Evolutionary conservation across 1,140 invertebrate species (phyloP), one percentile per base, ranked within the genome.

Genomic region (Oppia nitens): DNA sequence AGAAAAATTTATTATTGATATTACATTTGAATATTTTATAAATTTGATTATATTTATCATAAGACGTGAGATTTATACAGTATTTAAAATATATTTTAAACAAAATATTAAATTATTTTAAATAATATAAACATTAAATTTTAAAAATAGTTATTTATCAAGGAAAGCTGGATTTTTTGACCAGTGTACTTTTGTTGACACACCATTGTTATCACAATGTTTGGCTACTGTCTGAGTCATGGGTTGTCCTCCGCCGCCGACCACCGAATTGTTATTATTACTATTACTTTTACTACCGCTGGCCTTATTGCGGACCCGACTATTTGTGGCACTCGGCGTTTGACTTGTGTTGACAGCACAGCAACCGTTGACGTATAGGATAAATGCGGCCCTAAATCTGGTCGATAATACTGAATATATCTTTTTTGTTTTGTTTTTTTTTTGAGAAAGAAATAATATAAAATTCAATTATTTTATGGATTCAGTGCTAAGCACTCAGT

Each of bases 351-450:
- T 53, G 25, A n/a, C 23, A 26, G 21, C 60, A 55, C 21, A 62
- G 51, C 56, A 59, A 17, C 49, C 48, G 45, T 47, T 47, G 24
- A 54, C 55, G 25, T 61, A 61, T n/a, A 61, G 55, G n/a, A 20
- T 60, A 51, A 68, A 68, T 6, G 66, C 66, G 21, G 65, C 64
- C 2, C 66, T 66, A 53, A 68, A 68, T 1, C 66, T 48, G 47
- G 65, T 68, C 2, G 66, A 68, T 65, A 68, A 65, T 1, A 68
- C 62, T 47, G 65, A 68, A 50, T 68, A 68, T 14, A 68, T 62
- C 24, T 57, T 9, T 11, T 28, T 27, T 20, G 29, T 14, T 20
- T 12, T 20, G 2, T 2, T 14, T 3, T 25, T 21, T 20, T 17
- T 21, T 2, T 23, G 23, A n/a, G 14, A 29, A 53, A 29, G 20